Base-by-base conservation (phyloP, 2,888 invertebrate species). In the Apamea sordens region DNA sequence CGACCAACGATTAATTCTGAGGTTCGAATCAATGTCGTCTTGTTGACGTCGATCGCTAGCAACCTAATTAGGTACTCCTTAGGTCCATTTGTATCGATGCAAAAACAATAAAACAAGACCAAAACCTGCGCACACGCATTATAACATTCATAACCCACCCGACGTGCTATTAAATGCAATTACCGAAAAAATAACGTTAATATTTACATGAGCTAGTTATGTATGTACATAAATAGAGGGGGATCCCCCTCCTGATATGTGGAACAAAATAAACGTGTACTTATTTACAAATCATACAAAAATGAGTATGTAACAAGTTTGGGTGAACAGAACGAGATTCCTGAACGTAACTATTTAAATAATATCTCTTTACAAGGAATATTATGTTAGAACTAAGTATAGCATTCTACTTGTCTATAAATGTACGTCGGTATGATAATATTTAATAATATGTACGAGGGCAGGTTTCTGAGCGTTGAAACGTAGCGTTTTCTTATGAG, bases 241-340 rank as follows among this genome's bases (percentile, higher is more conserved):
- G 32, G 41, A 3, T 11, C 44, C 73, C 86, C 76, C 76, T 87
- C 86, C 88, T 92, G 94, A 94, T 93, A 94, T 94, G 94, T 93
- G 90, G 92, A 93, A 93, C 79, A 82, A 80, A 88, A 84, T 81
- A 83, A 88, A 83, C 77, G 89, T 89, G 87, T 90, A 92, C 89
- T 92, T 95, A 95, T 95, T 93, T 95, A 96, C 95, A 95, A 92
- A 92, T 93, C 90, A 89, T 93, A 92, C 90, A 91, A 91, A 90
- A 91, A 91, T 92, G 92, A 93, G 93, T 94, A 93, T 93, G 92
- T 93, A 94, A 94, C 93, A 92, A 92, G 90, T 83, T 71, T 61
- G 79, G 89, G 82, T 89, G 88, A 80, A 71, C 73, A 71, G 75
- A 80, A 86, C 86, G 92, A 93, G 93, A 93, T 92, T 92, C 92